phyloP scores from a whole-genome alignment of 2,888 invertebrate species.

The Stenodema calcarata region DNA sequence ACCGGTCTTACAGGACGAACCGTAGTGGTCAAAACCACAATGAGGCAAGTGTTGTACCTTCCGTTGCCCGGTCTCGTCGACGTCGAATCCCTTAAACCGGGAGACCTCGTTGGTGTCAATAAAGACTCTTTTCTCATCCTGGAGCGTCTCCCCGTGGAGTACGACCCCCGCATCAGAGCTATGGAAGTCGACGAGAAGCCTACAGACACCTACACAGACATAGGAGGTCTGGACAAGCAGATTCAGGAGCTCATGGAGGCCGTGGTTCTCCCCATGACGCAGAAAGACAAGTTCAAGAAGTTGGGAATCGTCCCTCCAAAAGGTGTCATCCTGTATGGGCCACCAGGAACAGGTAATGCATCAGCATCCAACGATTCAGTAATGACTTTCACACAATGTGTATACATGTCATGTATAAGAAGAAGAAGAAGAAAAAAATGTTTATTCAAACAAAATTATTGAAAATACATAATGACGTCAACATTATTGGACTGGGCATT shows the following conservation, averaged over 20 bases:
- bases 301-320: constrained; percentile 99
- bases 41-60: constrained; percentile 22
- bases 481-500: too few relatives aligned
- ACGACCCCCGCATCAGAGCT: constrained; percentile 96
- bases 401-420: too few relatives aligned
- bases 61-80: constrained; percentile 90
- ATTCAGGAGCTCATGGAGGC: constrained; percentile 96
- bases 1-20: constrained; percentile 97
- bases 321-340: constrained; percentile 89
- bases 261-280: constrained; percentile 98
- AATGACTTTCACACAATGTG: too few relatives aligned
- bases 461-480: too few relatives aligned
- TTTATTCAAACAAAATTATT: too few relatives aligned
- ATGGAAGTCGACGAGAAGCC: constrained; percentile 99
- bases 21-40: constrained; percentile 85
- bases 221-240: constrained; percentile 99
- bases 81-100: constrained; percentile 95
- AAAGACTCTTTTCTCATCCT: constrained; percentile 97
- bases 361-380: too few relatives aligned
- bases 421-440: too few relatives aligned
- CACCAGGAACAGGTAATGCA: constrained; percentile 75
- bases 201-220: constrained; percentile 98
- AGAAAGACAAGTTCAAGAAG: constrained; percentile 96
- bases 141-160: constrained; percentile 95
- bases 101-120: constrained; percentile 92